These are phyloP conservation scores for Allygus modestus DNA, from an alignment of 2,888 invertebrate species.

Conservation along the genomic window DNA sequence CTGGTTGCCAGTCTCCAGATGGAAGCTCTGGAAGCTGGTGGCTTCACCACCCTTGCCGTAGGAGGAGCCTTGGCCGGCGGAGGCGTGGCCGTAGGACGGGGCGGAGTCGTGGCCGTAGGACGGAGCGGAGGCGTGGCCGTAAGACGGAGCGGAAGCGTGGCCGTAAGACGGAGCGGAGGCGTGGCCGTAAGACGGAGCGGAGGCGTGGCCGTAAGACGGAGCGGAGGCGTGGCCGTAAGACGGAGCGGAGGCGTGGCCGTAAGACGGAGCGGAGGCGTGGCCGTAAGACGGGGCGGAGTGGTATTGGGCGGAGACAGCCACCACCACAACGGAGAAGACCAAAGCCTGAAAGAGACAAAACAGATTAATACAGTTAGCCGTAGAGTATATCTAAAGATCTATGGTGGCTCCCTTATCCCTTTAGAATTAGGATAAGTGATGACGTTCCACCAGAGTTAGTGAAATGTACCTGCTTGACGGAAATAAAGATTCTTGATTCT, in stretches of 20 bases:
- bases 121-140: neutral
- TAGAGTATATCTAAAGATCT: too few species aligned
- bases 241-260: neutral
- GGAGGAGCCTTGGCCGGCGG: neutral
- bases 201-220: slow-evolving; percentile 7
- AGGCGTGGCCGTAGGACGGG: neutral
- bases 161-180: slow-evolving; percentile 12
- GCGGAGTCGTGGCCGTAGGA: neutral
- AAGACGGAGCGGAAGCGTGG: neutral
- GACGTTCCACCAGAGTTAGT: too few species aligned
- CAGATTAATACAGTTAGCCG: too few species aligned
- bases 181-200: neutral
- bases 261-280: too few species aligned
- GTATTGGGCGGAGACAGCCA: slow-evolving; percentile 25
- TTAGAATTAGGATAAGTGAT: too few species aligned
- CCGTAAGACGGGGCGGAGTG: neutral
- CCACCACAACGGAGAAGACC: slow-evolving; percentile 27
- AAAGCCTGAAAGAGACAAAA: slow-evolving; percentile 10
- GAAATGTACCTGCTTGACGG: too few species aligned
- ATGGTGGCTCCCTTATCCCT: too few species aligned
- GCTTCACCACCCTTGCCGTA: slow-evolving; percentile 52
- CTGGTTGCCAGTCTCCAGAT: slow-evolving; percentile 2
- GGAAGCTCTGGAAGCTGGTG: slow-evolving; percentile 53
- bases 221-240: too few species aligned
- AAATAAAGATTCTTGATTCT: too few species aligned